A percentile compares a stretch with the other conserved stretches of the same genome.
Evolutionary conservation across 30 jellyfish, hydroid and myxozoan genomes (phyloP).

Genomic region (Catostylus mosaicus): DNA sequence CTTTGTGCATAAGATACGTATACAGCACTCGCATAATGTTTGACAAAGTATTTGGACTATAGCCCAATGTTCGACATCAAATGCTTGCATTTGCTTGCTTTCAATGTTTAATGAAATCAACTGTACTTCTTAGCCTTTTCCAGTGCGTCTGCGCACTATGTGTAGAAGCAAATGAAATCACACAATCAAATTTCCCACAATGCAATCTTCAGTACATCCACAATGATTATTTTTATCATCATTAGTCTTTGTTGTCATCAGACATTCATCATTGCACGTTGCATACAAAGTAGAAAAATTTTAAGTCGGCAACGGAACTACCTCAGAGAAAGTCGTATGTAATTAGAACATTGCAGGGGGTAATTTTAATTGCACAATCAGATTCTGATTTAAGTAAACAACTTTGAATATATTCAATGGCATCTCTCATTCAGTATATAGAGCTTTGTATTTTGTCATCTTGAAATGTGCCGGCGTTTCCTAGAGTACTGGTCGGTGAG

Average conservation of each 20-base stretch:
- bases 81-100: too few relatives aligned
- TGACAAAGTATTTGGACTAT: too few relatives aligned
- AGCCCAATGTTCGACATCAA: too few relatives aligned
- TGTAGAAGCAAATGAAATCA: too few relatives aligned
- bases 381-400: constrained; percentile 13
- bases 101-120: too few relatives aligned
- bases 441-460: background rate
- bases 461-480: constrained; percentile 1
- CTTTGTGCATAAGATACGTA: too few relatives aligned
- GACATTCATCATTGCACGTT: background rate
- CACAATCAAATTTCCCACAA: background rate
- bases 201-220: background rate
- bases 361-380: constrained; percentile 9
- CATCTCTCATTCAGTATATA: background rate
- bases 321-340: background rate
- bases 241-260: background rate
- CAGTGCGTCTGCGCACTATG: too few relatives aligned
- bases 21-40: too few relatives aligned
- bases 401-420: background rate
- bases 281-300: background rate
- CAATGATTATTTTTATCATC: background rate
- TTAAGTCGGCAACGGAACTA: constrained; percentile 20
- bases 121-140: too few relatives aligned
- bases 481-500: background rate
- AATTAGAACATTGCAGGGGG: constrained; percentile 5